A percentile compares a stretch with the other conserved stretches of the same genome.
phyloP scores from a whole-genome alignment of 2,797 vertebrate species.

The Acanthiza pusilla region DNA sequence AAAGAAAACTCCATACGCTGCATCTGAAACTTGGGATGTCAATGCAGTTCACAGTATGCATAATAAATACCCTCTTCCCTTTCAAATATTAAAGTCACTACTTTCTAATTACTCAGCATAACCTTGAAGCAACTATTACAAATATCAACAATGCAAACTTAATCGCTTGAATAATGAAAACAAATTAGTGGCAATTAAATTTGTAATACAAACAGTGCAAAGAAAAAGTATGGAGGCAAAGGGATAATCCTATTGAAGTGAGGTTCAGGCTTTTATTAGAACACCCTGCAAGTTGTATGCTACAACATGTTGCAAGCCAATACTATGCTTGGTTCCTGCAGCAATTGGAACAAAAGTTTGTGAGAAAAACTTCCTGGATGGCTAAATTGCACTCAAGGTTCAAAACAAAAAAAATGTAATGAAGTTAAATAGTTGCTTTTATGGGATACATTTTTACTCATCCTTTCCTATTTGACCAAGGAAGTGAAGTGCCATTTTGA shows the following conservation, averaged over 20 bases:
- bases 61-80: constrained; percentile 77
- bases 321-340: neutral
- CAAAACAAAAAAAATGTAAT: neutral
- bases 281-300: neutral
- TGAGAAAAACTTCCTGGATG: neutral
- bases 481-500: constrained; percentile 30
- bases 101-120: constrained; percentile 57
- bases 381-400: constrained; percentile 20
- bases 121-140: constrained; percentile 63
- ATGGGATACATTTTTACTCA: neutral
- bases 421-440: constrained; percentile 15
- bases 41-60: constrained; percentile 76
- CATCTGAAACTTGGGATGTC: constrained; percentile 58
- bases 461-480: constrained; percentile 7
- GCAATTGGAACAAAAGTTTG: neutral
- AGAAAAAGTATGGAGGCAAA: constrained; percentile 4
- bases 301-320: neutral
- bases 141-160: constrained; percentile 41
- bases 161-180: constrained; percentile 51
- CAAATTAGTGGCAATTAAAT: constrained; percentile 51
- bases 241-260: neutral
- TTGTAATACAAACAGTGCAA: constrained; percentile 62
- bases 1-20: constrained; percentile 45
- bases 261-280: neutral
- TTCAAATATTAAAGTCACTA: constrained; percentile 61